Percentiles rank a stretch among this genome's conserved stretches.
Evolutionary conservation across 1,140 invertebrate species (phyloP).

Genomic region (Chymomyza costata): DNA sequence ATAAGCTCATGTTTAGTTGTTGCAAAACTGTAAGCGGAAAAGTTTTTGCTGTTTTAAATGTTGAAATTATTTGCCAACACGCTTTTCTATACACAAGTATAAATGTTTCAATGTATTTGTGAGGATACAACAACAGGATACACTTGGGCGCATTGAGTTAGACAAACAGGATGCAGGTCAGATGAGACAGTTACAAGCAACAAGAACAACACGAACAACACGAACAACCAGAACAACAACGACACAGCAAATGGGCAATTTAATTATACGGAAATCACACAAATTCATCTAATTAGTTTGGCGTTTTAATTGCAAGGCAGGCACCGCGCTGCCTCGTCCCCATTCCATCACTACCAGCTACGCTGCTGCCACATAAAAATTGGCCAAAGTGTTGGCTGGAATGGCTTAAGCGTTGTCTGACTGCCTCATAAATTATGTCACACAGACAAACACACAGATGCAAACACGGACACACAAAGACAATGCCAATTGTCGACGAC

Average conservation of each 20-base stretch:
- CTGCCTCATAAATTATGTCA: slow-evolving; percentile 47
- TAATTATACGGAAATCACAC: slow-evolving; percentile 71
- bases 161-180: not conserved
- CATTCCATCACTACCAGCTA: not conserved
- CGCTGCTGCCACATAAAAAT: not conserved
- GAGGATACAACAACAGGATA: too few species aligned
- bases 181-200: too few species aligned
- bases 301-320: slow-evolving; percentile 59
- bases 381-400: too few species aligned
- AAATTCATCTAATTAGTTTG: slow-evolving; percentile 72
- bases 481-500: too few species aligned
- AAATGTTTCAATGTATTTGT: too few species aligned
- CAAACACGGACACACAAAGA: not conserved
- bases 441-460: slow-evolving; percentile 1
- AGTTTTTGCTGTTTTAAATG: slow-evolving; percentile 27
- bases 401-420: not conserved
- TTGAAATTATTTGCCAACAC: slow-evolving; percentile 7
- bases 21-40: slow-evolving; percentile 26
- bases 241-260: slow-evolving; percentile 59
- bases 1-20: slow-evolving; percentile 4
- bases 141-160: too few species aligned
- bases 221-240: slow-evolving; percentile 9
- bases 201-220: slow-evolving; percentile 5
- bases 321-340: slow-evolving; percentile 25
- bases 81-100: not conserved